Percentiles rank a stretch among this genome's conserved stretches.
Conservation (phyloP, 2,888 invertebrate species). For the Tenthredo livida region DNA sequence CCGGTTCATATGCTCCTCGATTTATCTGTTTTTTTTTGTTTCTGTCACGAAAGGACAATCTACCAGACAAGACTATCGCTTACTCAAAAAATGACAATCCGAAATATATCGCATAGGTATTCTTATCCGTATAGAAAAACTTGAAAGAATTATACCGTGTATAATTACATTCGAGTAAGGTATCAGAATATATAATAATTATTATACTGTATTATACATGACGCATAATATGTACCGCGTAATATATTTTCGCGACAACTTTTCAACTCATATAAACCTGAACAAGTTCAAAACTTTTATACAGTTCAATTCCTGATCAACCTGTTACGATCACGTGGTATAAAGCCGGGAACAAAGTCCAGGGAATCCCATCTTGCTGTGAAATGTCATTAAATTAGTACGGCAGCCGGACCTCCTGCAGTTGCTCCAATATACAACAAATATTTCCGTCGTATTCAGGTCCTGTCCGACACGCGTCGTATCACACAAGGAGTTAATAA, state of each 20-base stretch:
- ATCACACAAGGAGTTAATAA: slow-evolving; percentile 42
- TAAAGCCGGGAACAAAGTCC: background rate
- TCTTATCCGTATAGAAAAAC: background rate
- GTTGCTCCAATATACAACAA: background rate
- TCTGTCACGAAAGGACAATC: background rate
- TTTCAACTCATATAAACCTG: background rate
- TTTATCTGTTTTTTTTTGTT: background rate
- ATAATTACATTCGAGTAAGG: background rate
- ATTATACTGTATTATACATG: too few relatives aligned
- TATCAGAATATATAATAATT: background rate
- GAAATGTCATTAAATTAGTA: slow-evolving; percentile 1
- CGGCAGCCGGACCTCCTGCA: slow-evolving; percentile 31
- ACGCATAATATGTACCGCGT: background rate
- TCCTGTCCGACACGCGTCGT: slow-evolving; percentile 50
- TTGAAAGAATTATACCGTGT: background rate
- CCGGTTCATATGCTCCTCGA: background rate
- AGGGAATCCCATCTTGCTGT: slow-evolving; percentile 20
- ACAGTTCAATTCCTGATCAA: background rate
- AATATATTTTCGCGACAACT: background rate
- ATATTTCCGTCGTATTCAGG: slow-evolving; percentile 33
- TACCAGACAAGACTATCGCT: background rate
- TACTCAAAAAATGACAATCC: background rate
- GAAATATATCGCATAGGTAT: background rate
- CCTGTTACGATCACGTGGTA: slow-evolving; percentile 6
- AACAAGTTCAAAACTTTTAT: background rate